phyloP scores from a whole-genome alignment of 2,113 vertebrate species.

The Ceuthmochares aereus region DNA sequence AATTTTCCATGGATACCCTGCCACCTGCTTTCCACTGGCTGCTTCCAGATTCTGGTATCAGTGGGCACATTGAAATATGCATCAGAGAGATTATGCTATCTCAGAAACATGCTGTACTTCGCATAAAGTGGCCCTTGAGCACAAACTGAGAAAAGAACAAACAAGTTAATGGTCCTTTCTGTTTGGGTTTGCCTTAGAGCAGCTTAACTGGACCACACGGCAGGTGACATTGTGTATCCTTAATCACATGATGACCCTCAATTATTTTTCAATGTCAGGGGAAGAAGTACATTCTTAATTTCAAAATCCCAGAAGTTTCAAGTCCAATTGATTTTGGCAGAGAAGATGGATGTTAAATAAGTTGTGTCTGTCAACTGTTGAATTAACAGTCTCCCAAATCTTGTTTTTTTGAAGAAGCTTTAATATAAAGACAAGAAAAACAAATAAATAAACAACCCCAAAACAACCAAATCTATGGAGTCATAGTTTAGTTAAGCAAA shows the following conservation, averaged over 20 bases:
- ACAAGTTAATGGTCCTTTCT: background rate
- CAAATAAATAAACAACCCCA: fast-evolving
- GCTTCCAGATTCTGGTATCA: background rate
- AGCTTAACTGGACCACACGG: background rate
- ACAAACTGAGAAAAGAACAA: background rate
- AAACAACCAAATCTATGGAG: background rate
- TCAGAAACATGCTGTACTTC: background rate
- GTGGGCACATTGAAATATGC: background rate
- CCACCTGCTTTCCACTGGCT: background rate
- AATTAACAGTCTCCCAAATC: background rate
- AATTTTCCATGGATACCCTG: background rate
- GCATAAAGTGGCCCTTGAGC: background rate
- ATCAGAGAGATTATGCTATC: background rate
- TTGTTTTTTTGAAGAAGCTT: background rate
- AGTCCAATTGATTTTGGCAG: background rate
- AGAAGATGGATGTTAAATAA: background rate
- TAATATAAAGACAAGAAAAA: background rate
- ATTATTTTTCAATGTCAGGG: background rate
- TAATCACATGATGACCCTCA: background rate
- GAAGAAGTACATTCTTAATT: background rate
- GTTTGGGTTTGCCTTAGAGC: background rate
- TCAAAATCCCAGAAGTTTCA: background rate
- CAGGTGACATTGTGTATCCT: background rate
- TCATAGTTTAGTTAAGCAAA: constrained; percentile 24
- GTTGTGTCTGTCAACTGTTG: background rate